phyloP scores from a whole-genome alignment of 1,140 invertebrate genomes.

The Carcinoscorpius rotundicauda region DNA sequence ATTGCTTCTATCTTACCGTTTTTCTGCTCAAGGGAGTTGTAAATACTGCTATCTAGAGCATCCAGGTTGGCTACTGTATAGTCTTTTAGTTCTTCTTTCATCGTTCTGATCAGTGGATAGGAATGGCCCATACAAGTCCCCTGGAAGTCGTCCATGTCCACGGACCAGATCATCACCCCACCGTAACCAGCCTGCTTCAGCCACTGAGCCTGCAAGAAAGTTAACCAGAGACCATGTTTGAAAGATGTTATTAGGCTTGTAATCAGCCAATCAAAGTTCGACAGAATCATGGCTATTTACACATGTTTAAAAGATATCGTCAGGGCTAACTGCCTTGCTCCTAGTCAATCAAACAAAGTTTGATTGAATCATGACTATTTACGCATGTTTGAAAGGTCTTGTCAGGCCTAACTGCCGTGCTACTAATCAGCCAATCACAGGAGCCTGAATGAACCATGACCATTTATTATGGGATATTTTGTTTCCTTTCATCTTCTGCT shows the following conservation, averaged over 20 bases:
- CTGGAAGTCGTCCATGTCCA: slow-evolving; percentile 89
- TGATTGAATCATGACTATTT: slow-evolving; percentile 2
- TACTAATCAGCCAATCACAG: too few species aligned
- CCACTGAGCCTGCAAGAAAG: slow-evolving; percentile 67
- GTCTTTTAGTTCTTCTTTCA: slow-evolving; percentile 67
- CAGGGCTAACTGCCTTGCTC: too few species aligned
- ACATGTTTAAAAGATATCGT: too few species aligned
- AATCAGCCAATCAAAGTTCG: slow-evolving; percentile 2
- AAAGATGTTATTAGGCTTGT: neutral
- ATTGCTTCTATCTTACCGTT: neutral
- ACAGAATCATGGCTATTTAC: slow-evolving; percentile 8
- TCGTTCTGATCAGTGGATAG: slow-evolving; percentile 74
- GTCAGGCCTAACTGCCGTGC: too few species aligned
- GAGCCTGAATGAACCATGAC: slow-evolving; percentile 5
- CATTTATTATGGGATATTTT: too few species aligned
- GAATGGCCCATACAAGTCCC: slow-evolving; percentile 73
- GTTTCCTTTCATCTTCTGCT: too few species aligned
- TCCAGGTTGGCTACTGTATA: slow-evolving; percentile 70
- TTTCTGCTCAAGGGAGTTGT: slow-evolving; percentile 47
- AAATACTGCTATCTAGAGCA: slow-evolving; percentile 52
- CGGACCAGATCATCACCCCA: slow-evolving; percentile 90
- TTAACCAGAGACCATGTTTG: neutral
- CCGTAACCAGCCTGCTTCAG: slow-evolving; percentile 73
- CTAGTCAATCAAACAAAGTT: too few species aligned
- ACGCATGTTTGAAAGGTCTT: too few species aligned